phyloP scores from a whole-genome alignment of 1,140 invertebrate species.

The Meteorus sp. region DNA sequence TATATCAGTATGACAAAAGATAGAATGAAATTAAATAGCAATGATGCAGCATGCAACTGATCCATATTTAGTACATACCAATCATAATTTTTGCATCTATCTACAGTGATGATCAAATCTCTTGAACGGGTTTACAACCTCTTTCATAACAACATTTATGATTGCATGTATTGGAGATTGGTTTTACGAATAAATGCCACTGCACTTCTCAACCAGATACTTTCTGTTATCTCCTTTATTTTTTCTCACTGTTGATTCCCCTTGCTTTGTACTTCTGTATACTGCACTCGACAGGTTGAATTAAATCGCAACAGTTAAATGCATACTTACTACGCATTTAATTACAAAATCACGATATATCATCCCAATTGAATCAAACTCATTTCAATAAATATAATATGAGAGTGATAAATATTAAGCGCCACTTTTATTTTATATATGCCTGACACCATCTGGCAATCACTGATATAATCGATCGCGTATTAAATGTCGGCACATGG shows the following conservation, averaged over 20 bases:
- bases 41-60: too few relatives aligned
- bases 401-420: slow-evolving; percentile 12
- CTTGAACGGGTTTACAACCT: slow-evolving; percentile 18
- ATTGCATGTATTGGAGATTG: slow-evolving; percentile 12
- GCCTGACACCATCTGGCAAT: slow-evolving; percentile 15
- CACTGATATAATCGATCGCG: slow-evolving; percentile 13
- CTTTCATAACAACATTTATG: slow-evolving; percentile 14
- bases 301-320: slow-evolving; percentile 17
- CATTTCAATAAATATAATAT: slow-evolving; percentile 7
- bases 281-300: background rate
- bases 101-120: background rate
- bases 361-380: background rate
- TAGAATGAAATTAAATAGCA: too few relatives aligned
- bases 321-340: slow-evolving; percentile 26
- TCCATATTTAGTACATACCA: too few relatives aligned
- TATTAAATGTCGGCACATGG: background rate
- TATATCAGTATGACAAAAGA: too few relatives aligned
- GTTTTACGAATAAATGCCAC: background rate
- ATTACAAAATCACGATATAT: slow-evolving; percentile 22
- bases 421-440: slow-evolving; percentile 6
- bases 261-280: too few relatives aligned
- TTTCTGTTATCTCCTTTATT: too few relatives aligned
- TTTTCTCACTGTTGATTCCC: too few relatives aligned
- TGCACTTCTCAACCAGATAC: background rate
- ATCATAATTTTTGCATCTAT: slow-evolving; percentile 3